Evolutionary conservation across 2,888 invertebrate species (phyloP), one percentile per base, ranked within the genome.

Genomic region (Leistus spinibarbis): DNA sequence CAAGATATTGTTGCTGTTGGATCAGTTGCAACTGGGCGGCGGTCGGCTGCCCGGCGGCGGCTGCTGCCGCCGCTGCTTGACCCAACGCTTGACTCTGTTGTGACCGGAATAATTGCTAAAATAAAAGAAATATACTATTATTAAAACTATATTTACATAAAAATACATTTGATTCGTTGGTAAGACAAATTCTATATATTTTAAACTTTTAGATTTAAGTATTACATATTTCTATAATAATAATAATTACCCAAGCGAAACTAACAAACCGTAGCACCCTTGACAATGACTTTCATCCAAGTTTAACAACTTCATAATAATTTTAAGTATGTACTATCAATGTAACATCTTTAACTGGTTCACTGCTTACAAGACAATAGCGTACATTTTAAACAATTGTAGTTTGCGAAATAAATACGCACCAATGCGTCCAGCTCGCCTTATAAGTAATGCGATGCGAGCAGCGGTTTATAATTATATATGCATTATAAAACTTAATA

Each of bases 51-150:
- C 93, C 83, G 86, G 91, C 86, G 86, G 92, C 88, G 85, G 91
- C 87, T 82, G 90, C 86, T 84, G 90, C 87, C 84, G 94, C 87
- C 86, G 90, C 88, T 4, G 75, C 75, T 27, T 75, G 75, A 7
- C 75, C 75, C 10, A 75, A 19, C 83, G 91, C 89, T 84, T 92
- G 89, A 82, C 92, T 91, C 83, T 92, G 94, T 86, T 95, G 95
- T 85, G 94, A 94, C 84, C 95, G 92, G 87, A 95, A 95, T 82
- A 96, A 87, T 92, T 95, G 95, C 95, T 95, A 89, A 23, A 91
- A 91, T 84, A 76, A 79, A 78, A 81, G 77, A 79, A 40, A 40
- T 7, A 40, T 13, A 40, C 2, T 40, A 2, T 10, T 40, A 24
- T 24, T 24, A 24, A 24, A 4, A 24, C 24, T 24, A 24, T 4